These are phyloP conservation scores for Congeria kusceri DNA, from an alignment of 2,888 invertebrate species.

Conservation along the genomic window DNA sequence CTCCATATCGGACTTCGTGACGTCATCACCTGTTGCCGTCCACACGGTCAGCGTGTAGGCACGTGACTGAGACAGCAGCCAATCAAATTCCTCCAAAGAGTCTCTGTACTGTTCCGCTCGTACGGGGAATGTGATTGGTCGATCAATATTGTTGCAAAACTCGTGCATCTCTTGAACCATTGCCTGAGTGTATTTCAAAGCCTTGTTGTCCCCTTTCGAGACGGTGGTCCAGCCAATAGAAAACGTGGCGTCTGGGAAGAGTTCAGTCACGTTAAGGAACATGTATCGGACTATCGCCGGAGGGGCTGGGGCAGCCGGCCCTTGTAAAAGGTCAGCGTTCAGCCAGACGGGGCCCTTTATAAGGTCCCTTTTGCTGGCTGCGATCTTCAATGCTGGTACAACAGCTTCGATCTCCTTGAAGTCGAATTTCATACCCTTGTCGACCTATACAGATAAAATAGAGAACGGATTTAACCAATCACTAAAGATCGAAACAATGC, in stretches of 20 bases:
- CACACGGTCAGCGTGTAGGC: conserved; percentile 88
- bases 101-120: conserved; percentile 90
- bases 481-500: not conserved
- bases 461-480: not conserved
- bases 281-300: conserved; percentile 88
- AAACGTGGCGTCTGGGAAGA: conserved; percentile 89
- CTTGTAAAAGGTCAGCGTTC: conserved; percentile 95
- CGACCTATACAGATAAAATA: conserved; percentile 38
- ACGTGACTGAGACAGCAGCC: conserved; percentile 87
- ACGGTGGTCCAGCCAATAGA: conserved; percentile 95
- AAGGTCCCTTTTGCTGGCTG: conserved; percentile 51
- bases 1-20: conserved; percentile 89
- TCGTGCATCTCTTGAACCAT: conserved; percentile 88
- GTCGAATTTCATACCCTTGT: conserved; percentile 91
- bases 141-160: conserved; percentile 86
- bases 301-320: conserved; percentile 86
- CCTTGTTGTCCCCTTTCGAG: conserved; percentile 87
- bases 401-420: conserved; percentile 92
- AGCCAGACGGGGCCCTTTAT: conserved; percentile 90
- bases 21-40: conserved; percentile 87
- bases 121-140: conserved; percentile 93
- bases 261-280: conserved; percentile 87
- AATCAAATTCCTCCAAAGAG: conserved; percentile 88
- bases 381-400: conserved; percentile 78
- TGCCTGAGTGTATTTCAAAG: conserved; percentile 79